Evolutionary conservation across 2,888 invertebrate species (phyloP).

Genomic region (Cecidostiba fungosa): DNA sequence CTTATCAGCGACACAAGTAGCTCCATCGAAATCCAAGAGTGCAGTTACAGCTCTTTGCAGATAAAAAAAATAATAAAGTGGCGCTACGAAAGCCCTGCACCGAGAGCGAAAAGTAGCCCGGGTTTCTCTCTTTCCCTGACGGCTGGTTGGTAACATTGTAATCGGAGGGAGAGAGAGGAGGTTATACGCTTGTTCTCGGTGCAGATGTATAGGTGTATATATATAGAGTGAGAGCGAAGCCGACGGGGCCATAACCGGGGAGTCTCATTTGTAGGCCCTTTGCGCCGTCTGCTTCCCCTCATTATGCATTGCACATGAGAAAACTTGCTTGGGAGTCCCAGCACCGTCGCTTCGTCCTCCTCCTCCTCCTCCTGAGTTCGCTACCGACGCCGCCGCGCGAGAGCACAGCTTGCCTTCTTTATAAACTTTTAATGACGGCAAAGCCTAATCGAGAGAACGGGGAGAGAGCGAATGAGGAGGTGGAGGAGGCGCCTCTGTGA

Average conservation of each 20-base stretch:
- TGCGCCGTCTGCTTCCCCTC: slow-evolving; percentile 77
- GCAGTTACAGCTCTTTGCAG: background rate
- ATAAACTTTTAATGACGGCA: slow-evolving; percentile 80
- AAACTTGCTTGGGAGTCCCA: slow-evolving; percentile 76
- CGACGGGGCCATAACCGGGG: slow-evolving; percentile 30
- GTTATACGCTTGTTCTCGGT: slow-evolving; percentile 56
- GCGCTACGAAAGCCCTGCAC: background rate
- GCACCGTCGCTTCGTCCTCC: slow-evolving; percentile 22
- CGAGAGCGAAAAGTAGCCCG: slow-evolving; percentile 7
- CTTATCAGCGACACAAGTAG: background rate
- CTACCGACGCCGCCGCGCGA: slow-evolving; percentile 67
- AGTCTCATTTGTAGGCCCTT: slow-evolving; percentile 78
- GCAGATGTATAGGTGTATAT: slow-evolving; percentile 54
- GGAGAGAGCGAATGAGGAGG: slow-evolving; percentile 54
- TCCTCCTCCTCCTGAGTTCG: slow-evolving; percentile 73
- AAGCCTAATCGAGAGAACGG: slow-evolving; percentile 78
- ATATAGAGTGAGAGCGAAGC: background rate
- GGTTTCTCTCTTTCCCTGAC: slow-evolving; percentile 4
- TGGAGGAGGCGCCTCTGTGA: background rate
- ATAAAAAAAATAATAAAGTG: slow-evolving; percentile 7
- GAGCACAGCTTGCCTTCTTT: slow-evolving; percentile 76
- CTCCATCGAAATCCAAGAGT: background rate
- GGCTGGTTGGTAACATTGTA: slow-evolving; percentile 66
- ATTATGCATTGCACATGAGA: slow-evolving; percentile 81
- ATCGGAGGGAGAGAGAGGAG: slow-evolving; percentile 32